Evolutionary conservation across 2,888 invertebrate species (phyloP), one percentile per base, ranked within the genome.

Genomic region (Melieria picta): DNA sequence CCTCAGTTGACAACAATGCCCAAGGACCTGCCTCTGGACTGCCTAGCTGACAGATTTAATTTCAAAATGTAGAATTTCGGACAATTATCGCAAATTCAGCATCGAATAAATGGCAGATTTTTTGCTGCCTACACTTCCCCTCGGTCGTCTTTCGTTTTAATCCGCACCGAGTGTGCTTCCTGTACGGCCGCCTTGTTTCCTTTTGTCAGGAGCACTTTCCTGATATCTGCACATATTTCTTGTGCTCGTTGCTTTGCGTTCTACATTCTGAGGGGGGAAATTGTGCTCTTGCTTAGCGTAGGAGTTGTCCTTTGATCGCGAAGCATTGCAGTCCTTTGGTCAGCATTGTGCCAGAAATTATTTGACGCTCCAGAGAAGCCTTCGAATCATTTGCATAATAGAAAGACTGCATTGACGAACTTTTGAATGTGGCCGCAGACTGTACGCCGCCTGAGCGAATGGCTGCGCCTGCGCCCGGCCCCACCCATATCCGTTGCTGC

Each of bases 41-140:
- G 16, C 77, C 74, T 74, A 71, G 73, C 67, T 74, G 76, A 75
- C 74, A 74, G 72, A 74, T 77, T 75, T 72, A 74, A 76, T 77
- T 77, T 77, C 77, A 75, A 72, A 56, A 65, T 48, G 73, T 46
- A 63, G 42, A 60, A 52, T 56, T 13, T 47, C 47, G 71, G 78
- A 79, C 76, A 78, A 79, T 75, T 79, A 80, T 77, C 72, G 72
- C 75, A 78, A 76, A 77, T 79, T 82, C 74, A 74, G 77, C 78
- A 80, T 77, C 72, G 73, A 77, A 72, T 74, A 67, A 56, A 77
- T 77, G 74, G 73, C 77, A 69, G 56, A 65, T 72, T 60, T 55
- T 64, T 61, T 65, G 72, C 79, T 76, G 60, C 74, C 75, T 72
- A 71, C 57, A 48, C 16, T 47, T 48, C 48, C 55, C 62, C 30